Percentiles rank a stretch among this genome's conserved stretches.
Evolutionary conservation across 2,113 vertebrate genomes (phyloP).

Genomic region (Pundamilia nyererei): DNA sequence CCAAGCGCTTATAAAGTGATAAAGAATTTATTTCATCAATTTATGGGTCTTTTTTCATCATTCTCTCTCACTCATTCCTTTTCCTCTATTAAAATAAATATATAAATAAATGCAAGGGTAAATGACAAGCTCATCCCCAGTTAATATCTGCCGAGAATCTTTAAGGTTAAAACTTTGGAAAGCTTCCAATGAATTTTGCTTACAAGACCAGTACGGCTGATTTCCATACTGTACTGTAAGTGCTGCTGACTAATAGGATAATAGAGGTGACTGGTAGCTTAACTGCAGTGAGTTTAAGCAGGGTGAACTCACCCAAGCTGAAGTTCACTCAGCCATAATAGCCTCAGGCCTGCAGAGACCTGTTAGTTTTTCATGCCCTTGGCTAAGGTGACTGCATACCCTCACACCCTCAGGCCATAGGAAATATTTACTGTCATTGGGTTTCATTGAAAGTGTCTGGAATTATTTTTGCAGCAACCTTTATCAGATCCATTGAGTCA

Average conservation of each 20-base stretch:
- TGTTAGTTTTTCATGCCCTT: slow-evolving; percentile 1
- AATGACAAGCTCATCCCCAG: not conserved
- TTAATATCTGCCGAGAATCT: not conserved
- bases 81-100: not conserved
- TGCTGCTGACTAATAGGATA: slow-evolving; percentile 27
- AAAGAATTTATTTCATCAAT: not conserved
- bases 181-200: not conserved
- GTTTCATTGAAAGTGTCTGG: not conserved
- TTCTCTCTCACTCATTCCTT: not conserved
- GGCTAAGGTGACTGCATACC: not conserved
- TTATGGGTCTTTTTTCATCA: not conserved
- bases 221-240: not conserved
- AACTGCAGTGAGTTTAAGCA: not conserved
- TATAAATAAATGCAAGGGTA: not conserved
- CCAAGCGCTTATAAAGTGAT: not conserved
- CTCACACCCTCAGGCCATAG: not conserved
- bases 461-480: not conserved
- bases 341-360: slow-evolving; percentile 5
- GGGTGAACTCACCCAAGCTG: not conserved
- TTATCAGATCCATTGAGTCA: not conserved
- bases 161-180: not conserved
- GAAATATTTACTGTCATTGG: not conserved
- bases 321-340: slow-evolving; percentile 16
- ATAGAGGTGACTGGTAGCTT: slow-evolving; percentile 22
- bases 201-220: not conserved